Conservation (phyloP, 2,113 vertebrate species). For the Chloropsis hardwickii region DNA sequence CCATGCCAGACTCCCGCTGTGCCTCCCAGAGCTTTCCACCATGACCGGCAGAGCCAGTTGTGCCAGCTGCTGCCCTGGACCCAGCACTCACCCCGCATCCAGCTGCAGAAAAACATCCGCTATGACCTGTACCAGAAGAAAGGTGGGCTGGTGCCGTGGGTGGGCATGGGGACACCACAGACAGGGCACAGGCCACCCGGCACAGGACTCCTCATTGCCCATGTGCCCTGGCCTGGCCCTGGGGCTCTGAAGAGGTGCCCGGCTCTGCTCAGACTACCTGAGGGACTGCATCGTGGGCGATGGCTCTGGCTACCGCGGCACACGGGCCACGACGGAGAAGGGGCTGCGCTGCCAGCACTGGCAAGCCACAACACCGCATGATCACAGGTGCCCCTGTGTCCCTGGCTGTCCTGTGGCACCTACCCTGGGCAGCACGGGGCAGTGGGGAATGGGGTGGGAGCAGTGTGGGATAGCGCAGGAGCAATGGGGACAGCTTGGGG, state of each 20-base stretch:
- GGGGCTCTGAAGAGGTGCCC: neutral
- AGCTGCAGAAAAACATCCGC: constrained; percentile 84
- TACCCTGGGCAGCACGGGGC: neutral
- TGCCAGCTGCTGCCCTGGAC: constrained; percentile 92
- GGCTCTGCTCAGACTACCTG: constrained; percentile 80
- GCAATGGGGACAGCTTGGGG: neutral
- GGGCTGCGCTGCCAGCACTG: constrained; percentile 87
- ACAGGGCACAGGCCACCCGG: rapidly evolving
- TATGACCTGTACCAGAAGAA: constrained; percentile 96
- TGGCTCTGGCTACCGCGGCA: constrained; percentile 85
- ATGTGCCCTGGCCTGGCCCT: rapidly evolving
- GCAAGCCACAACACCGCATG: constrained; percentile 88
- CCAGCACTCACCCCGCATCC: constrained; percentile 73
- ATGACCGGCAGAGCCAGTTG: constrained; percentile 75
- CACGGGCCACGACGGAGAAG: constrained; percentile 72
- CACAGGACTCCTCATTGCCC: neutral
- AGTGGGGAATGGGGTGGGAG: neutral
- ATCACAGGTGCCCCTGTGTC: constrained; percentile 80
- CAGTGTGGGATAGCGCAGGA: neutral
- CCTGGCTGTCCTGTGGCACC: neutral
- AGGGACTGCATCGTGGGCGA: constrained; percentile 84
- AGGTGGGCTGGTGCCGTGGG: constrained; percentile 62
- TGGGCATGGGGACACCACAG: neutral
- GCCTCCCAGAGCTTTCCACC: constrained; percentile 85
- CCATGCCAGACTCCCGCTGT: rapidly evolving